A percentile compares a stretch with the other conserved stretches of the same genome.
These are phyloP conservation scores for Sceloporus undulatus DNA, from an alignment of 2,113 vertebrate species.

Conservation along the genomic window DNA sequence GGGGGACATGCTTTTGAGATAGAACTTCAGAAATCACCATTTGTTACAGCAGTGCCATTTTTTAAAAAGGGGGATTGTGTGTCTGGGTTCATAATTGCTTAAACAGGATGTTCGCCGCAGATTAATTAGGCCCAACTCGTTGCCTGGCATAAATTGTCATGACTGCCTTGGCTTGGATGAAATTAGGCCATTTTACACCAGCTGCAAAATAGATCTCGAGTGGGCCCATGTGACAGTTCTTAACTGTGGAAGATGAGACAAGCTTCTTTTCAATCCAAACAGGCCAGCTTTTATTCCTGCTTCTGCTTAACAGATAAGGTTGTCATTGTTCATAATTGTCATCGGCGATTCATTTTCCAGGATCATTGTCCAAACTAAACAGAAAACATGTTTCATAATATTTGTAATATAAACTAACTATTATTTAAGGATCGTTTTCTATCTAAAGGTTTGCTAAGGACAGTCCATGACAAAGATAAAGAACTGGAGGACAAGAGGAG, in stretches of 20 bases:
- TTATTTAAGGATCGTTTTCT: background rate
- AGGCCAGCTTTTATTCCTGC: conserved; percentile 24
- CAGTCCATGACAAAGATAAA: background rate
- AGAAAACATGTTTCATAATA: conserved; percentile 1
- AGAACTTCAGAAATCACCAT: background rate
- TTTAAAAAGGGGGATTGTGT: conserved; percentile 29
- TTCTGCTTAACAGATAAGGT: background rate
- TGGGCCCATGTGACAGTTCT: background rate
- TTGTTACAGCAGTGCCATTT: background rate
- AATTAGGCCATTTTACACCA: background rate
- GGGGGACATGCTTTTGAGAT: background rate
- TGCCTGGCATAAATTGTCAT: conserved; percentile 33
- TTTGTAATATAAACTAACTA: too few species aligned
- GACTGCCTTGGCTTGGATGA: background rate
- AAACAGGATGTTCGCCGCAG: conserved; percentile 21
- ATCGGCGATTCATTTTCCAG: background rate
- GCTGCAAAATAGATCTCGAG: conserved; percentile 24
- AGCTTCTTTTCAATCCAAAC: conserved; percentile 18
- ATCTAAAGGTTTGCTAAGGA: background rate
- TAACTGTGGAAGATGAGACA: background rate
- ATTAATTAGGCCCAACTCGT: conserved; percentile 21
- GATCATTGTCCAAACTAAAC: background rate
- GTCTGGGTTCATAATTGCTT: conserved; percentile 13
- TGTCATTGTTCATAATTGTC: background rate
- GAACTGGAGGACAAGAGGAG: background rate